phyloP scores from a whole-genome alignment of 1,140 invertebrate genomes.

The Drosophila carrolli region DNA sequence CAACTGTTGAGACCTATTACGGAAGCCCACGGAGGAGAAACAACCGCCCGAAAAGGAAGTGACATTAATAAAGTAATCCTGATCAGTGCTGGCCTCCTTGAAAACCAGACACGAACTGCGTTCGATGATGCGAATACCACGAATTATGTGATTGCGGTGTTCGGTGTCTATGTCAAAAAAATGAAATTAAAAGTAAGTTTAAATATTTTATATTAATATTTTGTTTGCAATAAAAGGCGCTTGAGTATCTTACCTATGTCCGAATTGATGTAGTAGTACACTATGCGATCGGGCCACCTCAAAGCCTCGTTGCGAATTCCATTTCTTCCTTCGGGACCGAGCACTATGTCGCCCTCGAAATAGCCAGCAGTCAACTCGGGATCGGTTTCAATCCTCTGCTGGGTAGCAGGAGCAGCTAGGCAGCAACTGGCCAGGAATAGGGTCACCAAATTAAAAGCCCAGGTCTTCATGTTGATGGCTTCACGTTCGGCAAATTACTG shows the following conservation, averaged over 20 bases:
- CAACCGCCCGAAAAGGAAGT: slow-evolving; percentile 85
- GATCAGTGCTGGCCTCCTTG: slow-evolving; percentile 43
- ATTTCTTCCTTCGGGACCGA: slow-evolving; percentile 78
- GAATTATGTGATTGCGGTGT: slow-evolving; percentile 58
- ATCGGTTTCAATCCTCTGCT: slow-evolving; percentile 44
- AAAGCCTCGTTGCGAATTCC: slow-evolving; percentile 86
- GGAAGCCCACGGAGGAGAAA: slow-evolving; percentile 86
- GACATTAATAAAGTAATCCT: slow-evolving; percentile 79
- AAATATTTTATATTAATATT: too few relatives aligned
- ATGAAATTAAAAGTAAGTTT: neutral
- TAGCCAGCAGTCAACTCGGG: slow-evolving; percentile 66
- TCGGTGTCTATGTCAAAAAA: slow-evolving; percentile 38
- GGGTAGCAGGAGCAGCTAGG: slow-evolving; percentile 31
- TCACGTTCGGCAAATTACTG: slow-evolving; percentile 16
- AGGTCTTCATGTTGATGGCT: slow-evolving; percentile 26
- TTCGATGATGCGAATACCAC: slow-evolving; percentile 51
- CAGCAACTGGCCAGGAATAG: slow-evolving; percentile 22
- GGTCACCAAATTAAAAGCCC: neutral
- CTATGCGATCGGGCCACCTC: slow-evolving; percentile 87
- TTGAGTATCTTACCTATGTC: slow-evolving; percentile 47
- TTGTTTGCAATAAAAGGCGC: too few relatives aligned
- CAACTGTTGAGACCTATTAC: slow-evolving; percentile 85
- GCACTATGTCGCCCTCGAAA: slow-evolving; percentile 67
- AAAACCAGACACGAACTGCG: slow-evolving; percentile 56
- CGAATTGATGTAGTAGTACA: slow-evolving; percentile 87